Evolutionary conservation across 2,113 vertebrate genomes (phyloP), one percentile per base, ranked within the genome.

Genomic region (Eclectus roratus): DNA sequence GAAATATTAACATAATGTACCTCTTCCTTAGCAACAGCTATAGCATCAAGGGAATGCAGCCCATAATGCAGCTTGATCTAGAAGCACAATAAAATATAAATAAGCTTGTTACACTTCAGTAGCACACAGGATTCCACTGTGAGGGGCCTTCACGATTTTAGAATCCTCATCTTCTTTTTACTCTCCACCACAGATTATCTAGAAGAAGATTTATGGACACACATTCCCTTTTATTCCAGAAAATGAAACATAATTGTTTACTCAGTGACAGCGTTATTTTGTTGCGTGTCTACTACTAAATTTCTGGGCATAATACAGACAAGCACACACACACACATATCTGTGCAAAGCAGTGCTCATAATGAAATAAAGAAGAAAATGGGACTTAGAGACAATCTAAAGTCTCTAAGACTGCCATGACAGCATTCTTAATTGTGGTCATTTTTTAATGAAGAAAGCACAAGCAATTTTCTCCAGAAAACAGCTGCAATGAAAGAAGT

Each of bases 1-100:
- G 84, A 91, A 94, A 94, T 70, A 95, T 71, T 84, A 96, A 60
- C 89, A 96, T 88, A 94, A 89, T 79, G 52, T 87, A 76, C 53
- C 53, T 94, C 81, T 88, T 73, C 91, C 87, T 92, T 92, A 93
- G 71, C 84, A 96, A 93, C 47, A 93, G 77, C 81, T 91, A 72
- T 27, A 71, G 27, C 73, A 19, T 69, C 71, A 84, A 47, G 68
- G 65, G 81, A 96, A 88, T 89, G 33, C 23, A 56, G 93, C 37
- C 88, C 80, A 80, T 74, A 79, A 93, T 73, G 56, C 80, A 74
- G 71, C 60, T 89, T 96, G 91, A 92, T 93, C 85, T 71, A 96
- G 85, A 93, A 96, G 88, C 61, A 95, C 78, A 94, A 80, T 89
- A 93, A 82, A 97, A 94, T 95, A 89, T 93, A 83, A 97, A 94